phyloP scores from a whole-genome alignment of 2,797 vertebrate genomes.

The Dromococcyx pavoninus region DNA sequence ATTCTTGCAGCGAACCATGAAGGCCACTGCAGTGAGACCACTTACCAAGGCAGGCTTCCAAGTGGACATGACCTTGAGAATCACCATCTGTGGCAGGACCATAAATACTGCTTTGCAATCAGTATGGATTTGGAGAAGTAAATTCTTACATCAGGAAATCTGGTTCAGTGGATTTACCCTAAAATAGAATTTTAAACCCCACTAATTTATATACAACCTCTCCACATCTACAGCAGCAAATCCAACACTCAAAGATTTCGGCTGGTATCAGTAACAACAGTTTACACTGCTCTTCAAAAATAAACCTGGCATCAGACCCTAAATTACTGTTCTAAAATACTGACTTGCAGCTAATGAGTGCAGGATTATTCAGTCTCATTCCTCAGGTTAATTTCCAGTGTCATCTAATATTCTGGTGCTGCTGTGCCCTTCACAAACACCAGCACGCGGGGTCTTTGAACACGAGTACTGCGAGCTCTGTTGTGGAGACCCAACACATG shows the following conservation, averaged over 20 bases:
- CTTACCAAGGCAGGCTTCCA: neutral
- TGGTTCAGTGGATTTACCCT: neutral
- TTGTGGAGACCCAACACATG: accelerated
- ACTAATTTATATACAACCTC: neutral
- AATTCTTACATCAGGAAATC: neutral
- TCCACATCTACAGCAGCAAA: neutral
- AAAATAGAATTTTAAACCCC: neutral
- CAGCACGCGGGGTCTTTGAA: neutral
- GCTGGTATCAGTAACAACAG: neutral
- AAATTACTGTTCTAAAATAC: neutral
- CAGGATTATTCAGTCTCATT: neutral
- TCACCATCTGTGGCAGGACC: accelerated
- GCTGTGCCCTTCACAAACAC: neutral
- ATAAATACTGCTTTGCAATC: neutral
- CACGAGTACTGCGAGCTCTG: neutral
- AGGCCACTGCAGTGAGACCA: constrained; percentile 7
- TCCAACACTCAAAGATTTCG: neutral
- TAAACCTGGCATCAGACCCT: neutral
- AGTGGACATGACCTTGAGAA: constrained; percentile 25
- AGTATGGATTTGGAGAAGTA: neutral
- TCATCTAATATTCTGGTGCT: neutral
- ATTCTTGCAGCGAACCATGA: neutral
- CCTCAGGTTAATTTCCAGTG: neutral
- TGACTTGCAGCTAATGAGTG: neutral
- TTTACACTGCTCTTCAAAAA: neutral